Percentiles rank a stretch among this genome's conserved stretches.
These are phyloP conservation scores for Nothocercus nigrocapillus DNA, from an alignment of 2,113 vertebrate species.

Conservation along the genomic window DNA sequence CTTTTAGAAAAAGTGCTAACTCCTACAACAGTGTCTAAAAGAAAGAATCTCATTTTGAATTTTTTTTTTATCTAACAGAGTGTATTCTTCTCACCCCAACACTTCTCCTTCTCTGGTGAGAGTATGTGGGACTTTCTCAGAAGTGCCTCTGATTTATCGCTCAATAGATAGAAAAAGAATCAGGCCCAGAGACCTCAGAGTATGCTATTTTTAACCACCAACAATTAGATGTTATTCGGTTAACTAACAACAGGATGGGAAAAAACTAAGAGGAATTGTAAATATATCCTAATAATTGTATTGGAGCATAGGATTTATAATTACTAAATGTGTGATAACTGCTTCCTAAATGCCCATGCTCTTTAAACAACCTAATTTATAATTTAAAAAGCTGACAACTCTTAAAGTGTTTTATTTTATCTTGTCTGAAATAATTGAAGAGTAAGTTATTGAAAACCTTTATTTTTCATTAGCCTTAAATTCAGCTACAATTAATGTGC, in stretches of 20 bases:
- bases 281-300: constrained; percentile 83
- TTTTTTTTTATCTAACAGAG: background rate
- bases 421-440: constrained; percentile 86
- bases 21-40: background rate
- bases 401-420: constrained; percentile 86
- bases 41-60: background rate
- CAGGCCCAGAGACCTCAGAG: constrained; percentile 3
- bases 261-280: constrained; percentile 65
- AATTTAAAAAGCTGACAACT: constrained; percentile 89
- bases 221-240: constrained; percentile 39
- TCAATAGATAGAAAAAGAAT: background rate
- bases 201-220: constrained; percentile 46
- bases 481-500: constrained; percentile 99
- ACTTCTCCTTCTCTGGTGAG: background rate
- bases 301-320: constrained; percentile 89
- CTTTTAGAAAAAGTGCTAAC: background rate
- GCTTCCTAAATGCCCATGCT: constrained; percentile 86
- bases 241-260: constrained; percentile 56
- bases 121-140: background rate
- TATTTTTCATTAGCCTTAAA: constrained; percentile 95
- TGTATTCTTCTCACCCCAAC: background rate
- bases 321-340: constrained; percentile 90
- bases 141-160: background rate
- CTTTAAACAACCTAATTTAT: constrained; percentile 89
- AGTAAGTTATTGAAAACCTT: constrained; percentile 88